Evolutionary conservation across 2,113 vertebrate genomes (phyloP).

Genomic region (Callopanchax toddi): DNA sequence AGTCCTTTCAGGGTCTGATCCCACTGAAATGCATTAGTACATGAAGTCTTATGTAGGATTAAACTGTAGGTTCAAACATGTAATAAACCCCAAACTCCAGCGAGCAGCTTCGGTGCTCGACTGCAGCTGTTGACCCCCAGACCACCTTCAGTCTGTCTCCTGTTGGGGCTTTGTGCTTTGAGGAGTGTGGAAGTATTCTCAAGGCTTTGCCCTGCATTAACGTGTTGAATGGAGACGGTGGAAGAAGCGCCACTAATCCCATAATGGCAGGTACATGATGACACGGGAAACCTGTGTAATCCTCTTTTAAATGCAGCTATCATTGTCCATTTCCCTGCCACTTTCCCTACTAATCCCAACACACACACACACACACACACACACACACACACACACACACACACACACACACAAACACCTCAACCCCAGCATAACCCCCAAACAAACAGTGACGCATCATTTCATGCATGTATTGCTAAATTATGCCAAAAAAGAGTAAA

Average conservation of each 20-base stretch:
- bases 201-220: constrained; percentile 38
- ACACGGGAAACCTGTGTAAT: constrained; percentile 70
- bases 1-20: background rate
- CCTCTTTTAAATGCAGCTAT: constrained; percentile 75
- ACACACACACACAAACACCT: no score
- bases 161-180: constrained; percentile 8
- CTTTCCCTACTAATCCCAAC: constrained; percentile 69
- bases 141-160: constrained; percentile 6
- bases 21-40: background rate
- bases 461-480: no score
- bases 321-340: constrained; percentile 55
- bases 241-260: constrained; percentile 69
- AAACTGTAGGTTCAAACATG: constrained; percentile 19
- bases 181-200: constrained; percentile 34
- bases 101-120: constrained; percentile 3
- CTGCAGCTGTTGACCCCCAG: constrained; percentile 22
- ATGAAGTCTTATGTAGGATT: constrained; percentile 21
- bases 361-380: background rate
- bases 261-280: constrained; percentile 74
- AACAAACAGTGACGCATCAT: no score
- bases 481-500: no score
- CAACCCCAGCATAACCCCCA: no score
- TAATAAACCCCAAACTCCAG: constrained; percentile 20
- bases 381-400: background rate
- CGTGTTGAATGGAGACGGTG: constrained; percentile 55